phyloP scores from a whole-genome alignment of 1,140 invertebrate genomes.

The Neodiprion pinetum region DNA sequence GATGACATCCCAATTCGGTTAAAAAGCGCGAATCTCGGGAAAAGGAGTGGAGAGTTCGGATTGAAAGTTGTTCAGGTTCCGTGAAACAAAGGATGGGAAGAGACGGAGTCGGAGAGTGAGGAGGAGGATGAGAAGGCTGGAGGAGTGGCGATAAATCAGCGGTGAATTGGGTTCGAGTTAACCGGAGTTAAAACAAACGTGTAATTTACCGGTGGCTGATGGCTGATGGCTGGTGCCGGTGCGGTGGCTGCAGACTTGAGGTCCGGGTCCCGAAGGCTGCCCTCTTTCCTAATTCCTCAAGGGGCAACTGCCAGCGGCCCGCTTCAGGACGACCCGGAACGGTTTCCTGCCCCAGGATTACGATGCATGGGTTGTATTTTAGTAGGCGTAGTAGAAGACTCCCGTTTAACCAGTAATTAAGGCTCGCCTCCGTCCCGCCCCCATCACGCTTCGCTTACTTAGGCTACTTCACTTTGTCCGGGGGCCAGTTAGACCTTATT shows the following conservation, averaged over 20 bases:
- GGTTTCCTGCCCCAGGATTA: slow-evolving; percentile 38
- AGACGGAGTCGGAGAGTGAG: background rate
- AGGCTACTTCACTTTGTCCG: background rate
- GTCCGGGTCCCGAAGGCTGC: background rate
- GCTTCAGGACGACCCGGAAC: background rate
- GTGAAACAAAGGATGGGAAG: too few species aligned
- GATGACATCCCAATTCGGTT: too few species aligned
- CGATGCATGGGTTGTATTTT: slow-evolving; percentile 54
- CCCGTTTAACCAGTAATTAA: slow-evolving; percentile 61
- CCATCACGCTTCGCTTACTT: slow-evolving; percentile 45
- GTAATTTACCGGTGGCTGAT: slow-evolving; percentile 58
- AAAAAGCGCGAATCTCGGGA: too few species aligned
- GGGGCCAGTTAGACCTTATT: slow-evolving; percentile 6
- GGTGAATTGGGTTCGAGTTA: slow-evolving; percentile 31
- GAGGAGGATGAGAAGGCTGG: background rate
- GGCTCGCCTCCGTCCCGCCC: slow-evolving; percentile 48
- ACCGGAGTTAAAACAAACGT: slow-evolving; percentile 53
- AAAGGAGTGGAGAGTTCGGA: too few species aligned
- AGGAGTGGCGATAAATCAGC: slow-evolving; percentile 45
- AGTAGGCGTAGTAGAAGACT: slow-evolving; percentile 56
- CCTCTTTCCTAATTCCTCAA: background rate
- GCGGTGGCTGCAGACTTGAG: background rate
- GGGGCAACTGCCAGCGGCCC: background rate
- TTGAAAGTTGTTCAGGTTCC: too few species aligned
- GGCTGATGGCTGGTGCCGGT: background rate